Evolutionary conservation across 92 coral and sea anemone species (phyloP), one percentile per base, ranked within the genome.

Genomic region (Palythoa grandiflora): DNA sequence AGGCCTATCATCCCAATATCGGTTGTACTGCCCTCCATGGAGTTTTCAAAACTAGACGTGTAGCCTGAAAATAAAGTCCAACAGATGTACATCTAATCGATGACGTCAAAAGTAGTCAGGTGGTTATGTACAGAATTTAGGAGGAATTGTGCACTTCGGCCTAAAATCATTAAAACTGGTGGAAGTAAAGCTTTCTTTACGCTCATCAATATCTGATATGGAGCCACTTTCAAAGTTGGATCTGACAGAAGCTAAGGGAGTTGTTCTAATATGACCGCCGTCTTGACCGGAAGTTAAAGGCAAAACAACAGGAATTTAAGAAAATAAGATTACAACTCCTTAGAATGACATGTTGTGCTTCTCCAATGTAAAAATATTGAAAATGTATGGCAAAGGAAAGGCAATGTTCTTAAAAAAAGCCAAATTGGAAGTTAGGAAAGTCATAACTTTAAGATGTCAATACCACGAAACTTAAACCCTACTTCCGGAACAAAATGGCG

Each of bases 21-120:
- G 0, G 94, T 80, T 16, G 92, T 89, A 38, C 91, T 91, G 14
- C 96, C 92, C 52, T 90, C 66, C 61, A 93, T 90, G n/a, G 91
- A 68, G 19, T 83, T 71, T 3, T 77, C 74, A 80, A 93, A 76
- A 74, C 87, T 88, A 9, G 93, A 85, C 7, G 89, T 79, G 73
- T 93, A 77, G 28, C 96, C 96, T 93, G 16, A 54, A 54, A 19
- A 63, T 28, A 28, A 28, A 28, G 28, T 28, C 28, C 28, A 28
- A 28, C 28, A 28, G 28, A 28, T 28, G 28, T 28, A 28, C 28
- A 28, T 28, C 28, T 28, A 28, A 28, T 28, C 28, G 28, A 28
- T 28, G 28, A 28, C 28, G 28, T 28, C 28, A 28, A 28, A 28
- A 0, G 28, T 28, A 28, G 28, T 28, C 28, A 28, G 28, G 28